A percentile compares a stretch with the other conserved stretches of the same genome.
Evolutionary conservation across 2,797 vertebrate species (phyloP).

Genomic region (Tenualosa ilisha): DNA sequence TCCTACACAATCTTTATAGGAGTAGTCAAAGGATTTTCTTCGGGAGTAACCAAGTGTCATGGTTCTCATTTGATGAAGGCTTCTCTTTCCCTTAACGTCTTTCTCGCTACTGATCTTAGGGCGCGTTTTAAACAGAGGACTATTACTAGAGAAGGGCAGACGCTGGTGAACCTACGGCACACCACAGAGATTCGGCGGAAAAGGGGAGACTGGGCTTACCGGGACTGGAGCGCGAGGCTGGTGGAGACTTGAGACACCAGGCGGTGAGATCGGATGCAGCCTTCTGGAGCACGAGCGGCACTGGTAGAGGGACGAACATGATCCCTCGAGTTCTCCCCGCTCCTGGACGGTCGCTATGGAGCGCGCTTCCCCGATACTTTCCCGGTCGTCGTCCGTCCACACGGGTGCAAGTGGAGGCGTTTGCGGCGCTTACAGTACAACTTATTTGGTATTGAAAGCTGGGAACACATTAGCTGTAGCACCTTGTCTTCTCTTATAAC

Average conservation of each 20-base stretch:
- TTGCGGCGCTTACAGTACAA: conserved; percentile 53
- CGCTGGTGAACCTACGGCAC: neutral
- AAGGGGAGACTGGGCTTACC: conserved; percentile 75
- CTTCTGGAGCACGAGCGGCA: conserved; percentile 88
- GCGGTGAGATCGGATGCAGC: conserved; percentile 82
- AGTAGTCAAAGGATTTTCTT: neutral
- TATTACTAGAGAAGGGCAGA: neutral
- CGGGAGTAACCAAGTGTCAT: neutral
- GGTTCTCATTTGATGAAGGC: neutral
- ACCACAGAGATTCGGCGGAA: conserved; percentile 40
- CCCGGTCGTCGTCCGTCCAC: conserved; percentile 52
- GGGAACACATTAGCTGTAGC: conserved; percentile 21
- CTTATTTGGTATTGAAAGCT: conserved; percentile 66
- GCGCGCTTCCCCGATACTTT: conserved; percentile 18
- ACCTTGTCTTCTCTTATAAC: neutral
- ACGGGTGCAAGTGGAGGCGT: conserved; percentile 49
- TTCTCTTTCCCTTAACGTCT: neutral
- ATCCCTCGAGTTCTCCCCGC: conserved; percentile 69
- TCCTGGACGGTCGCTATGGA: neutral
- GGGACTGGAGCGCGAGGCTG: conserved; percentile 80
- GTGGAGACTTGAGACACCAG: conserved; percentile 85
- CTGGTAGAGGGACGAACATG: conserved; percentile 88
- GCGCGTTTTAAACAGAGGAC: neutral
- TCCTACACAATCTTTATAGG: neutral
- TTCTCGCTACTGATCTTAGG: neutral